These are phyloP conservation scores for Pantherophis alleghaniensis DNA, from an alignment of 2,797 vertebrate genomes.

Conservation along the genomic window DNA sequence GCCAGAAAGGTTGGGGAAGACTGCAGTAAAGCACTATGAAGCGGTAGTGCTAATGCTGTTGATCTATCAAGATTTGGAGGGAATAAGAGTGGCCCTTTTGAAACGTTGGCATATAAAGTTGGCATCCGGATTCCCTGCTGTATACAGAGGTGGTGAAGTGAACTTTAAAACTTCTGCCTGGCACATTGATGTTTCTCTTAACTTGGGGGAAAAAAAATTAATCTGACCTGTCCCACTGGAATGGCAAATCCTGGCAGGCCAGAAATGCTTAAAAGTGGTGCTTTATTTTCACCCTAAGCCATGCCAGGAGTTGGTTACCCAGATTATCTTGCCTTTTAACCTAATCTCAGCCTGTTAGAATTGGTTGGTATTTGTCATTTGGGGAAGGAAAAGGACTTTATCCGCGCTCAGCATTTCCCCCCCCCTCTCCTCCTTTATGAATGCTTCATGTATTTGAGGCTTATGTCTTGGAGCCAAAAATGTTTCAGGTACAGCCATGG, in stretches of 20 bases:
- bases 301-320: not conserved
- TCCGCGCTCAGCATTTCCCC: not conserved
- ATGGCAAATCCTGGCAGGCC: not conserved
- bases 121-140: not conserved
- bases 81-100: not conserved
- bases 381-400: not conserved
- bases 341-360: not conserved
- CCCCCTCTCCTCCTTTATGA: not conserved
- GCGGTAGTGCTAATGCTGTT: not conserved
- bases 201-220: not conserved
- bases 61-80: not conserved
- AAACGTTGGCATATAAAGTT: not conserved
- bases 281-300: not conserved
- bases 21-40: not conserved
- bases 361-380: not conserved
- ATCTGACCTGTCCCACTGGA: not conserved
- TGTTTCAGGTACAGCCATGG: not conserved
- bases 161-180: not conserved
- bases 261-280: not conserved
- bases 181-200: not conserved
- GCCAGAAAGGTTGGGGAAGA: not conserved
- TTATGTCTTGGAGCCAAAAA: not conserved
- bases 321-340: not conserved
- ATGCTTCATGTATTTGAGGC: not conserved
- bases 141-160: not conserved